Evolutionary conservation across 2,888 invertebrate genomes (phyloP), one percentile per base, ranked within the genome.

Genomic region (Calliphora vomitoria): DNA sequence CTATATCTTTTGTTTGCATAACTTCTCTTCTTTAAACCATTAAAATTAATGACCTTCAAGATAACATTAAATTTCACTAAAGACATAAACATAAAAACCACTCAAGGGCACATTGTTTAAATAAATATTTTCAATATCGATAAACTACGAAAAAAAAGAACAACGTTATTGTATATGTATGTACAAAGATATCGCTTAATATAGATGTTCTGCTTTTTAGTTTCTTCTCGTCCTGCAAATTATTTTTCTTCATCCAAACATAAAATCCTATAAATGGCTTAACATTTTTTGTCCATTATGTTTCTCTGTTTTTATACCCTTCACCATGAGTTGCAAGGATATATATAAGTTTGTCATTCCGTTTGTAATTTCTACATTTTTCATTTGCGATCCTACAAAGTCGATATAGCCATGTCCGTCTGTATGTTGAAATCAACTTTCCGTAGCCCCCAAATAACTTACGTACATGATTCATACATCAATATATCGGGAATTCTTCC

Each of bases 31-130:
- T 53, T 35, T n/a, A 53, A 10, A 44, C 68, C 79, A 68, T 79
- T 55, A 47, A 69, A 79, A 47, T 79, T 68, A 79, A 79, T 58
- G 66, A 47, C 68, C 41, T 58, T 79, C 31, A 58, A 47, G 69
- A 71, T 53, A 71, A 71, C 53, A 53, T 71, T 71, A 35, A 53
- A 53, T 35, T 71, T 71, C 35, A 71, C 53, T 53, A 71, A 71
- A 71, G 69, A 53, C 53, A 71, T 71, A 53, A 71, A 31, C 53
- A 71, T 53, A 50, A 71, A 71, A 71, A 18, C 53, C 53, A 71
- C 11, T 71, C 69, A 53, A 71, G 69, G 35, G 50, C 53, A 71
- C 50, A 71, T 31, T 71, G 8, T 71, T 71, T 35, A 71, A 53
- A 69, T 15, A 53, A 53, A 53, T 25, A 47, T 68, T 47, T 68